phyloP scores from a whole-genome alignment of 2,797 vertebrate genomes.

The Falco novaeseelandiae region DNA sequence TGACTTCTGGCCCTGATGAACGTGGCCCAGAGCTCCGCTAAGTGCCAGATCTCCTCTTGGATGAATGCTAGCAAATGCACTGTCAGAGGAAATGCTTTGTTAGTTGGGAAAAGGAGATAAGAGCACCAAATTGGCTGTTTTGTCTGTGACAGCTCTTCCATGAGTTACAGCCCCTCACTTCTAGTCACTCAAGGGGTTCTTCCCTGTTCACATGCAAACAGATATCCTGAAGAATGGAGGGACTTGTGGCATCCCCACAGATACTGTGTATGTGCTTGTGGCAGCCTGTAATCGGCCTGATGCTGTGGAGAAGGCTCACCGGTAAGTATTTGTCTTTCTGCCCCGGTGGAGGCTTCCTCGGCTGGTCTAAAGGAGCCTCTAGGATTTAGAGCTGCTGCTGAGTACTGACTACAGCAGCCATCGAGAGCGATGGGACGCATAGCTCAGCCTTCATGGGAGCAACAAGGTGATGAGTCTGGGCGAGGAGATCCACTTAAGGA shows the following conservation, averaged over 20 bases:
- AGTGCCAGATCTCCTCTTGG: neutral
- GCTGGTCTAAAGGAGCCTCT: neutral
- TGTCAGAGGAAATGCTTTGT: neutral
- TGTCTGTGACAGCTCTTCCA: neutral
- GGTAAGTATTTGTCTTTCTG: constrained; percentile 71
- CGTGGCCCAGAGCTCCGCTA: neutral
- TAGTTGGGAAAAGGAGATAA: neutral
- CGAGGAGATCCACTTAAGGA: neutral
- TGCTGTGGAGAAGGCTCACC: constrained; percentile 87
- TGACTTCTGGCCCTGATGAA: neutral
- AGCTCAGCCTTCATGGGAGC: neutral
- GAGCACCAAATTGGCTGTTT: neutral
- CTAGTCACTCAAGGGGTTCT: neutral
- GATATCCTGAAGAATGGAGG: constrained; percentile 90
- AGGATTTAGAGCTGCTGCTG: accelerated
- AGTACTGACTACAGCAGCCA: accelerated
- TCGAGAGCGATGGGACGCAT: accelerated
- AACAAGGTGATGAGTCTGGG: neutral
- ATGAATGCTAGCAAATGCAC: neutral
- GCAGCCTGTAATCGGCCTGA: constrained; percentile 88
- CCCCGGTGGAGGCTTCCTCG: neutral
- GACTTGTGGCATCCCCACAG: constrained; percentile 88
- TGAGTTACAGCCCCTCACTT: neutral
- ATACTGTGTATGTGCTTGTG: constrained; percentile 91
- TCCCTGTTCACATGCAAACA: constrained; percentile 49